phyloP scores from a whole-genome alignment of 35 echinoderm and acorn worm genomes.

The Chiridota heheva region DNA sequence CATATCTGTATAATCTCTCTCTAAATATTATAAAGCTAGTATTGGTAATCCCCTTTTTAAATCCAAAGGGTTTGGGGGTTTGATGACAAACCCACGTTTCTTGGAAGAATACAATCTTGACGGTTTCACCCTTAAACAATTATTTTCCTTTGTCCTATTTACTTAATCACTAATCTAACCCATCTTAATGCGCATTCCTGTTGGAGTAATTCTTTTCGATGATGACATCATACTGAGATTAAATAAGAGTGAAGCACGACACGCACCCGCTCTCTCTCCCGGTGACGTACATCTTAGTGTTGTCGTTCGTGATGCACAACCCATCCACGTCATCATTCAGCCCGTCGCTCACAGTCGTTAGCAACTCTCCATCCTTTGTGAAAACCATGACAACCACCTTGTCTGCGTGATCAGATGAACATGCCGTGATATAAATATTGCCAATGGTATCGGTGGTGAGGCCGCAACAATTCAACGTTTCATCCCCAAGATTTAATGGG shows the following conservation, averaged over 20 bases:
- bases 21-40: too few species aligned
- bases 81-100: too few species aligned
- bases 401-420: slow-evolving; percentile 16
- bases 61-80: too few species aligned
- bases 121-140: too few species aligned
- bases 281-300: slow-evolving; percentile 21
- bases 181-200: too few species aligned
- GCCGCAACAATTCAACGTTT: slow-evolving; percentile 35
- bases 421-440: slow-evolving; percentile 47
- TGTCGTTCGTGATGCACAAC: slow-evolving; percentile 24
- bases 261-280: slow-evolving; percentile 37
- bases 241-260: slow-evolving; percentile 29
- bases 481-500: slow-evolving; percentile 14
- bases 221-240: too few species aligned
- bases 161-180: too few species aligned
- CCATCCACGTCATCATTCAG: slow-evolving; percentile 42
- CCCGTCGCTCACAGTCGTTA: slow-evolving; percentile 21
- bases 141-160: too few species aligned
- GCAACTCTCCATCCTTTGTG: slow-evolving; percentile 28
- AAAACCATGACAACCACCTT: slow-evolving; percentile 33
- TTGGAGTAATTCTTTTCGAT: too few species aligned
- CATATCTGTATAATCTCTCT: too few species aligned
- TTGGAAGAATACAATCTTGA: too few species aligned
- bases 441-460: slow-evolving; percentile 22
- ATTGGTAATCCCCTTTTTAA: too few species aligned